phyloP scores from a whole-genome alignment of 2,797 vertebrate genomes.

The Rhabdomys pumilio region DNA sequence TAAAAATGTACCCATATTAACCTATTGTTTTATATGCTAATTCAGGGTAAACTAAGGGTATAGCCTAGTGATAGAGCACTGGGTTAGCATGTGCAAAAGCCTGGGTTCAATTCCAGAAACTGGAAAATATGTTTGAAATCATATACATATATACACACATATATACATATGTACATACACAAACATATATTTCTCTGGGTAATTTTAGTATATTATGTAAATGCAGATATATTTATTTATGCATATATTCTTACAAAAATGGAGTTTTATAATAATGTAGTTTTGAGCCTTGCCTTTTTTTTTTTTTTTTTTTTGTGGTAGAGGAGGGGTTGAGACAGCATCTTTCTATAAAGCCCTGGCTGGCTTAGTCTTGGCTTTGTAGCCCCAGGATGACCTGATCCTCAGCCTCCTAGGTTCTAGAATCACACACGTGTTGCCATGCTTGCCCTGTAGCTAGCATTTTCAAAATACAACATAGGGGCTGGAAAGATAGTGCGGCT shows the following conservation, averaged over 20 bases:
- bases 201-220: too few relatives aligned
- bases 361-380: background rate
- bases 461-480: background rate
- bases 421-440: background rate
- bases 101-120: background rate
- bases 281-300: background rate
- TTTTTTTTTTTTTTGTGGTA: background rate
- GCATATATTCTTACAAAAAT: conserved; percentile 36
- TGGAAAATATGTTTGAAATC: background rate
- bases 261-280: conserved; percentile 16
- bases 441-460: background rate
- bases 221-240: background rate
- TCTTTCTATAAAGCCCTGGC: background rate
- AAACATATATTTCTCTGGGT: background rate
- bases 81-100: background rate
- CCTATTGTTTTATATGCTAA: background rate
- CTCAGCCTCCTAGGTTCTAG: background rate
- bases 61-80: background rate
- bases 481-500: background rate
- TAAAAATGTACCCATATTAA: background rate
- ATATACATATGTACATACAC: background rate
- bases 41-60: background rate
- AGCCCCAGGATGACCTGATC: background rate
- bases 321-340: background rate
- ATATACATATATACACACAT: background rate